These are phyloP conservation scores for Callaeas wilsoni DNA, from an alignment of 2,113 vertebrate genomes.

Conservation along the genomic window DNA sequence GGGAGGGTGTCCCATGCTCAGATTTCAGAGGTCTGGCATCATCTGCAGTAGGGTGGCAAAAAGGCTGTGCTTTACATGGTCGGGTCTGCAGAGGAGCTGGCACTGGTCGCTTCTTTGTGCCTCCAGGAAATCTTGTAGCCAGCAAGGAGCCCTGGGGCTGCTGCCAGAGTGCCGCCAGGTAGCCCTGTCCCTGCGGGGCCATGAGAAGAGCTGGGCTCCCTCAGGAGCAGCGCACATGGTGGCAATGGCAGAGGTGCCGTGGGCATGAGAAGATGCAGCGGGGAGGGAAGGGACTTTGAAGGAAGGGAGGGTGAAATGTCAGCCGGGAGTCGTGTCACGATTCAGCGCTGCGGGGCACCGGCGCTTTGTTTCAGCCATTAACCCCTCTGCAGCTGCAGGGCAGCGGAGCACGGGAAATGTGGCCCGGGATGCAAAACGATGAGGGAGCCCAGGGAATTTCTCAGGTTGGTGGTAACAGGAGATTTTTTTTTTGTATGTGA, in stretches of 20 bases:
- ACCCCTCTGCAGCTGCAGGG: neutral
- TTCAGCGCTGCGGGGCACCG: fast-evolving
- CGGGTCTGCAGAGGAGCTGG: neutral
- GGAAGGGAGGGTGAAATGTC: neutral
- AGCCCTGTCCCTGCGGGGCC: neutral
- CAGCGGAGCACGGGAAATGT: fast-evolving
- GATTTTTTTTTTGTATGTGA: neutral
- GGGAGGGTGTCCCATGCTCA: neutral
- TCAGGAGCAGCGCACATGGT: neutral
- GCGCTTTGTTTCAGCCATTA: neutral
- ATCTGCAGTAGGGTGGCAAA: neutral
- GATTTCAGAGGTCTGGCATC: neutral
- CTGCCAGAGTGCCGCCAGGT: neutral
- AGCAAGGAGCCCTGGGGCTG: neutral
- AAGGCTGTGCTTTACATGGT: neutral
- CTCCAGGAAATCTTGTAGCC: neutral
- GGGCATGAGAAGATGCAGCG: neutral
- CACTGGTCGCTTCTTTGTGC: fast-evolving
- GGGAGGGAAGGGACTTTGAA: neutral
- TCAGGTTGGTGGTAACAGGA: neutral
- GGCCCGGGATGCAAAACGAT: fast-evolving
- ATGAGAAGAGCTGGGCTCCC: fast-evolving
- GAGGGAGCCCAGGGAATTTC: neutral
- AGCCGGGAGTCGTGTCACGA: neutral
- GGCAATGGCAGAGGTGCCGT: neutral